Conservation (phyloP, 2,888 invertebrate genomes). For the Lasiommata megera region DNA sequence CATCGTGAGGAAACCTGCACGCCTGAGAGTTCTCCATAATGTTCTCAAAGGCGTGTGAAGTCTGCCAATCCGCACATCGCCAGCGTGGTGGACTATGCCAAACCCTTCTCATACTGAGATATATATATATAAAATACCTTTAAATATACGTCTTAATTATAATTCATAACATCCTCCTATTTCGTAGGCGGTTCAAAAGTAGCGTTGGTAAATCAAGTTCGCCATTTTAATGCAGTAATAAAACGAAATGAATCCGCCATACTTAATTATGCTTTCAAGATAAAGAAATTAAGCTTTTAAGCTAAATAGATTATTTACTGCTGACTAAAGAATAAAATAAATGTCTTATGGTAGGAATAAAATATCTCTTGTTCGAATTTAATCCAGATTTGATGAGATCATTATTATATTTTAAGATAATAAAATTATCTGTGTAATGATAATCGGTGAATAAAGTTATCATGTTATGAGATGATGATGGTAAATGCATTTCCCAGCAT, state of each 20-base stretch:
- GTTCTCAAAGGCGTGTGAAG: too few relatives aligned
- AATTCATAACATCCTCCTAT: too few relatives aligned
- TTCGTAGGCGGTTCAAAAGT: not conserved
- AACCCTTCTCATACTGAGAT: too few relatives aligned
- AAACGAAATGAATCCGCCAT: not conserved
- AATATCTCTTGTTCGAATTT: not conserved
- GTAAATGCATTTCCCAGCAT: too few relatives aligned
- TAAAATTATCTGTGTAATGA: not conserved
- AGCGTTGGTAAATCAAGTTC: not conserved
- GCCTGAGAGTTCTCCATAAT: too few relatives aligned
- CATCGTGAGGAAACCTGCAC: too few relatives aligned
- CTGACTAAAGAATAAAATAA: not conserved
- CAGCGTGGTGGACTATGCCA: too few relatives aligned
- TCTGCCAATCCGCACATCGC: too few relatives aligned
- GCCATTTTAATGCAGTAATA: not conserved
- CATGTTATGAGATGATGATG: too few relatives aligned
- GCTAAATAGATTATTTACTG: constrained; percentile 7
- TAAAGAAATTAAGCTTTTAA: constrained; percentile 3
- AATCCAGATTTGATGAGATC: not conserved
- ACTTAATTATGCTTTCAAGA: constrained; percentile 5
- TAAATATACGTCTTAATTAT: too few relatives aligned
- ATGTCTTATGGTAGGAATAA: not conserved
- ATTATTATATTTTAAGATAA: not conserved
- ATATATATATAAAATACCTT: too few relatives aligned
- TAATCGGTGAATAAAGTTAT: too few relatives aligned